Evolutionary conservation across 2,888 invertebrate genomes (phyloP).

Genomic region (Schizotus pectinicornis): DNA sequence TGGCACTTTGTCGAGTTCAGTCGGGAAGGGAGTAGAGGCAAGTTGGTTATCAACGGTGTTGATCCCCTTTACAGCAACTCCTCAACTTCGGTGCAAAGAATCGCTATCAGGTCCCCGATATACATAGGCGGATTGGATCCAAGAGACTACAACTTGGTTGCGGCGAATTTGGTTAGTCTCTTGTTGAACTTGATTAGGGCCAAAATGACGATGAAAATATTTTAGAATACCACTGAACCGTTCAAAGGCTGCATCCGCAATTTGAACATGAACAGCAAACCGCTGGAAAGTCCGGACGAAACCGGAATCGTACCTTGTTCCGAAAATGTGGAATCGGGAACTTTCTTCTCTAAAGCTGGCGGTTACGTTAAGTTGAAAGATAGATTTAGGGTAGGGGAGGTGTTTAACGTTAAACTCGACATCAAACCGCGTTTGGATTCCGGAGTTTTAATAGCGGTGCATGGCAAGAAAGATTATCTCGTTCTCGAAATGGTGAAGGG

Average conservation of each 20-base stretch:
- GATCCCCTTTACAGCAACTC: conserved; percentile 59
- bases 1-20: conserved; percentile 82
- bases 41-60: conserved; percentile 70
- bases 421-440: conserved; percentile 84
- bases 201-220: conserved; percentile 3
- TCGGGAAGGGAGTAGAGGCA: conserved; percentile 68
- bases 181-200: neutral
- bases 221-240: conserved; percentile 62
- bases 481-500: conserved; percentile 89
- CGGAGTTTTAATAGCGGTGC: conserved; percentile 86
- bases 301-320: conserved; percentile 78
- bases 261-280: conserved; percentile 72
- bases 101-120: conserved; percentile 73
- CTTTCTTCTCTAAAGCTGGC: conserved; percentile 81
- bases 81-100: conserved; percentile 50
- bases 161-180: conserved; percentile 46
- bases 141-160: conserved; percentile 57
- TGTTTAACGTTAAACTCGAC: conserved; percentile 81
- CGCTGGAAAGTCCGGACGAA: conserved; percentile 66
- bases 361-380: conserved; percentile 71
- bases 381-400: conserved; percentile 78
- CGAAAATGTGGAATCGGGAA: conserved; percentile 77
- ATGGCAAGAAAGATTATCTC: conserved; percentile 82
- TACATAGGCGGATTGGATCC: conserved; percentile 82
- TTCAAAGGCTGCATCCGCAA: conserved; percentile 87